Conservation (phyloP, 2,113 vertebrate species). For the Aphyosemion australe region DNA sequence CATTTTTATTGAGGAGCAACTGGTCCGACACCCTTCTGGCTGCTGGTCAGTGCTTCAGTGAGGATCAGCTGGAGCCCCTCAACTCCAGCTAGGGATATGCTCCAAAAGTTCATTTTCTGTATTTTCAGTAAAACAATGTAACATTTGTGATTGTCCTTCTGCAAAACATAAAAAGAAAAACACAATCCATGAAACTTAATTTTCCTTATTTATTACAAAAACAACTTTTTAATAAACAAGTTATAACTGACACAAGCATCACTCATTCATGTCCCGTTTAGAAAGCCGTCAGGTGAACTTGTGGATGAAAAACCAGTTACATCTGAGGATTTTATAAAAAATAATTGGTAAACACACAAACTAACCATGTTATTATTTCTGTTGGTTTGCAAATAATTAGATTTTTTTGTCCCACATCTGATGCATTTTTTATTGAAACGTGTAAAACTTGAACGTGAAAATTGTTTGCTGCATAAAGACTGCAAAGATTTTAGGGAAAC, state of each 20-base stretch:
- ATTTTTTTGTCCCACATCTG: neutral
- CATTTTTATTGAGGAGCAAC: too few species aligned
- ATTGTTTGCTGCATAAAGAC: too few species aligned
- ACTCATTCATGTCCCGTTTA: neutral
- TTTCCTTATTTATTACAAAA: constrained; percentile 41
- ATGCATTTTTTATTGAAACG: neutral
- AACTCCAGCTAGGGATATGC: too few species aligned
- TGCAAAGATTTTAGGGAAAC: too few species aligned
- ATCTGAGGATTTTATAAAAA: neutral
- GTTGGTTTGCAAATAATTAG: neutral
- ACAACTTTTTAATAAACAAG: neutral
- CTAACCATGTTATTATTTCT: neutral
- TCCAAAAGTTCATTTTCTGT: too few species aligned
- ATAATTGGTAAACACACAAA: neutral
- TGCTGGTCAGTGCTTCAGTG: too few species aligned
- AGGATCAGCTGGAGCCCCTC: too few species aligned
- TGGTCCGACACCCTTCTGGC: too few species aligned
- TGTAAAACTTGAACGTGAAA: neutral
- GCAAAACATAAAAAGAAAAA: neutral
- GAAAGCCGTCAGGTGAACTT: neutral
- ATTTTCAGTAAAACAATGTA: too few species aligned
- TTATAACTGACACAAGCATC: neutral
- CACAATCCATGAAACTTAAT: neutral
- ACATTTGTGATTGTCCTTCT: too few species aligned
- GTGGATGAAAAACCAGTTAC: neutral